These are phyloP conservation scores for Serrognathus titanus DNA, from an alignment of 2,888 invertebrate genomes.

Conservation along the genomic window DNA sequence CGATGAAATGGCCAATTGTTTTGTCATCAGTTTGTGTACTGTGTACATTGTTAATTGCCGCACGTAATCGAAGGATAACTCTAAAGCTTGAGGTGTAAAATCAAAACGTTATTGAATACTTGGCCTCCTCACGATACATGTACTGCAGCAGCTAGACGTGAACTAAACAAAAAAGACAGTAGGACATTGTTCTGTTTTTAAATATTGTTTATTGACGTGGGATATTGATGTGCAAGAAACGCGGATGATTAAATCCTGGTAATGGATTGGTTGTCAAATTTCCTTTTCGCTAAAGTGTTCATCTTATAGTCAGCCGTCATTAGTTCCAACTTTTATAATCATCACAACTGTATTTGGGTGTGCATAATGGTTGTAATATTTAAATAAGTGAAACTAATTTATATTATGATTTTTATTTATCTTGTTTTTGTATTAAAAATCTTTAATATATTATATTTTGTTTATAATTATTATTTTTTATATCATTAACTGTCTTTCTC, in stretches of 20 bases:
- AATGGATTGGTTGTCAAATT: constrained; percentile 26
- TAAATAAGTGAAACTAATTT: constrained; percentile 15
- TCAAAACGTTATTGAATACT: constrained; percentile 22
- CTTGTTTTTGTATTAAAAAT: constrained; percentile 8
- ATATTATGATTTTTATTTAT: constrained; percentile 7
- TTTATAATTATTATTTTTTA: constrained; percentile 2
- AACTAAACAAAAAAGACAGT: constrained; percentile 40
- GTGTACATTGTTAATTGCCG: constrained; percentile 38
- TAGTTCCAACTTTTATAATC: constrained; percentile 39
- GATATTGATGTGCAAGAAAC: constrained; percentile 35
- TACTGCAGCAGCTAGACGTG: constrained; percentile 24
- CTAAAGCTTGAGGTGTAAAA: constrained; percentile 9
- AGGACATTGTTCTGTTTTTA: constrained; percentile 51
- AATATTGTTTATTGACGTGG: constrained; percentile 48
- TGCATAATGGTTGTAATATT: constrained; percentile 20
- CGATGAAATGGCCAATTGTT: constrained; percentile 26
- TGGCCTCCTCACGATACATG: constrained; percentile 19
- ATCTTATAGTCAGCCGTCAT: constrained; percentile 44
- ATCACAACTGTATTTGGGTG: constrained; percentile 36
- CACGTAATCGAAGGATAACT: constrained; percentile 5
- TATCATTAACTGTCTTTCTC: not conserved
- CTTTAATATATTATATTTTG: constrained; percentile 6
- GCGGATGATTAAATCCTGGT: constrained; percentile 22
- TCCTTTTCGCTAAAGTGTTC: constrained; percentile 45
- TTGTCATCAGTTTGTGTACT: constrained; percentile 41